A percentile compares a stretch with the other conserved stretches of the same genome.
Conservation (phyloP, 2,113 vertebrate species). For the Coryphaenoides rupestris region DNA sequence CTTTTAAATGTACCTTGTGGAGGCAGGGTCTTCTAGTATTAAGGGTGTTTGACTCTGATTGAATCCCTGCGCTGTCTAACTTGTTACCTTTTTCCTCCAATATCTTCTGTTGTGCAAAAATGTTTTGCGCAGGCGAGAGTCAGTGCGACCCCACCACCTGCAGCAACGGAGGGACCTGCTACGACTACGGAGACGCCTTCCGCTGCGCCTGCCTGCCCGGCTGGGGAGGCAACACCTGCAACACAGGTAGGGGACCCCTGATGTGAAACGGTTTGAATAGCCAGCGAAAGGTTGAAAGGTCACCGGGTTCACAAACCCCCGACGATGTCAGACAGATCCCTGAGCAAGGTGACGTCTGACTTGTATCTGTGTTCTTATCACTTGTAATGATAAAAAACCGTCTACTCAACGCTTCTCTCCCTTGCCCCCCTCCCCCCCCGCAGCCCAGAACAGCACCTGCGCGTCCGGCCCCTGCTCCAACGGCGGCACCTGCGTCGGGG, state of each 20-base stretch:
- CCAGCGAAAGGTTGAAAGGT: too few relatives aligned
- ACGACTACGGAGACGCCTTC: constrained; percentile 87
- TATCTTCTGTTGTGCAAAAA: too few relatives aligned
- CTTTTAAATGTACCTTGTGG: too few relatives aligned
- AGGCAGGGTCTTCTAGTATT: too few relatives aligned
- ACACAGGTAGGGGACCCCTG: constrained; percentile 74
- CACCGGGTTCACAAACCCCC: too few relatives aligned
- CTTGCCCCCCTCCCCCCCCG: not conserved
- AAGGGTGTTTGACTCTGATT: not conserved
- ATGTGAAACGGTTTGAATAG: too few relatives aligned
- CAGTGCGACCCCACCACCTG: constrained; percentile 93
- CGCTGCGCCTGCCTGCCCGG: constrained; percentile 85
- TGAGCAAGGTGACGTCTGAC: too few relatives aligned
- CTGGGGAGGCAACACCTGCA: constrained; percentile 90
- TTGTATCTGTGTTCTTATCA: too few relatives aligned
- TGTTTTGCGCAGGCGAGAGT: constrained; percentile 75
- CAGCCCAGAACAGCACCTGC: constrained; percentile 93
- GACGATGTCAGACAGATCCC: too few relatives aligned
- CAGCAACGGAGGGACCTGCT: constrained; percentile 91
- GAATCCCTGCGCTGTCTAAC: not conserved
- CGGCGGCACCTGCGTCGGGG: constrained; percentile 92
- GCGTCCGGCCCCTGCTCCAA: constrained; percentile 89
- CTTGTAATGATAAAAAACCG: too few relatives aligned
- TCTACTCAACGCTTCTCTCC: too few relatives aligned
- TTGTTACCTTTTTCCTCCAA: too few relatives aligned